Conservation (phyloP, 2,113 vertebrate genomes). For the Smithornis capensis region DNA sequence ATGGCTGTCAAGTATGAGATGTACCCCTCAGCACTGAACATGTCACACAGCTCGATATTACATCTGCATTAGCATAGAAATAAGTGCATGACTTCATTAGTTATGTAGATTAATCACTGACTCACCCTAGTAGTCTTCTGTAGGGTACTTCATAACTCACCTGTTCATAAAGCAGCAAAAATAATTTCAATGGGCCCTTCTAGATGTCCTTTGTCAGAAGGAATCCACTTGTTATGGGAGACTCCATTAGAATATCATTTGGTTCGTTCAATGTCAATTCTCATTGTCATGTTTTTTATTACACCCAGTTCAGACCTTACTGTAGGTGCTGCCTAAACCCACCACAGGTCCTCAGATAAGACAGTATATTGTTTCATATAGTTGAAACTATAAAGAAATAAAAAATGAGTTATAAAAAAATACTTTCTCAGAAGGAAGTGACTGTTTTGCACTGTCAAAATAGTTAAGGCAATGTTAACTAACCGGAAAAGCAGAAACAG, state of each 20-base stretch:
- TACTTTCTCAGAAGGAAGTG: neutral
- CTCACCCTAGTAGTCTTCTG: neutral
- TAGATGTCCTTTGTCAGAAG: neutral
- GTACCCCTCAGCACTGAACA: neutral
- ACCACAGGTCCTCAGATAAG: neutral
- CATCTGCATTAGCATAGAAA: neutral
- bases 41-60: neutral
- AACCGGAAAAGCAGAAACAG: neutral
- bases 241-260: neutral
- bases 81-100: constrained; percentile 7
- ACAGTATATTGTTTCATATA: neutral
- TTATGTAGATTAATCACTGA: constrained; percentile 14
- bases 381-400: neutral
- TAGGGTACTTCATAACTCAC: neutral
- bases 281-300: neutral
- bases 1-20: neutral
- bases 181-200: neutral
- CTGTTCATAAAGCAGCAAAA: neutral
- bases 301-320: neutral
- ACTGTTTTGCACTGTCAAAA: neutral
- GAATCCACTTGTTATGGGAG: neutral
- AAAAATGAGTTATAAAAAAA: neutral
- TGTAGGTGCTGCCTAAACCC: neutral
- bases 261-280: neutral
- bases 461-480: neutral